Base-by-base conservation (phyloP, 2,113 vertebrate species). In the Sula dactylatra region DNA sequence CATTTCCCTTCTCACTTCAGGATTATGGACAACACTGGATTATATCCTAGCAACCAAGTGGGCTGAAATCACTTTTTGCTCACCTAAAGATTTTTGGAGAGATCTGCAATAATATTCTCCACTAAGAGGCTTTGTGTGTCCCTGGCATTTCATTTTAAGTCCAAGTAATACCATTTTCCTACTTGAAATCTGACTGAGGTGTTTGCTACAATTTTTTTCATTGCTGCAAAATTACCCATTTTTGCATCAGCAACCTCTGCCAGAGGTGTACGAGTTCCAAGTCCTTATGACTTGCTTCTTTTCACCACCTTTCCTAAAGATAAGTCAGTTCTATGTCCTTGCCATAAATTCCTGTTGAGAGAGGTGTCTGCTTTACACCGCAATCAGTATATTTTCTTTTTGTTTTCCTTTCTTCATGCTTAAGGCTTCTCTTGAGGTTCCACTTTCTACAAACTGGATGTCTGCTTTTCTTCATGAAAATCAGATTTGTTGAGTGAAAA, bases 141-240 rank as follows among this genome's bases (percentile, higher is more conserved):
- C 13, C 9, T 79, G 21, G 18, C 11, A 34, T 16, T 71, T 90
- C 5, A 32, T 79, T 90, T 77, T 50, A 92, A 88, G 26, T 65
- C 62, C 13, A 7, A 94, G 9, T 61, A 61, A 56, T 93, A 36
- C 7, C 4, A 18, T 85, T 91, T 82, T 82, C 22, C 26, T 76
- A 10, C 21, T 21, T 82, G 15, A 42, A 89, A 49, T 78, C 24
- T 4, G 4, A 84, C 24, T 54, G 40, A 84, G 25, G 19, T 65
- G 11, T 79, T 72, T 0, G 0, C 40, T 55, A 0, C 21, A 1
- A 20, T 40, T 66, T 69, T 52, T 91, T 72, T 67, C 3, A 4
- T 52, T 91, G 52, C 36, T 85, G 19, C 38, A 69, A 61, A 82
- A 61, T 31, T 61, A 13, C 45, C 16, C 10, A 14, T 40, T 87